Base-by-base conservation (phyloP, 2,888 invertebrate genomes). In the Aleiodes testaceus region DNA sequence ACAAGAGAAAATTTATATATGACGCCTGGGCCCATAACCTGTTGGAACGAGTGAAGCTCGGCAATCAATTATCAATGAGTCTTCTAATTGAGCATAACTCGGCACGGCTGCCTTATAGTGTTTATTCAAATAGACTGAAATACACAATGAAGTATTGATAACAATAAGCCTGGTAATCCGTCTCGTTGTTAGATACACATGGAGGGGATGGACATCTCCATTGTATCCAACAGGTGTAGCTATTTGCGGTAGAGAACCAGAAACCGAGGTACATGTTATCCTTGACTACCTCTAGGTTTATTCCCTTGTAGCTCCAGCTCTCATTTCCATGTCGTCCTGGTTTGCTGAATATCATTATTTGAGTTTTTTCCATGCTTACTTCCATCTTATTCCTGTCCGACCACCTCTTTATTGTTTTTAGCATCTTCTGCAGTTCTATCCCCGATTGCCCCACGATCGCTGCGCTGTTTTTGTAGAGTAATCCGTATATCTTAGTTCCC, bases 351-450 rank as follows among this genome's bases (percentile, higher is more conserved):
- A 47, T 0, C 47, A 47, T 47, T 16, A 47, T 16, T 14, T 47
- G 2, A 3, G 47, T 14, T 47, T 47, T 47, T 47, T 47, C 16
- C 0, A 7, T 47, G 14, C 16, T 47, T 0, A 47, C 47, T 2
- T n/a, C 14, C 47, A 47, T 47, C 7, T 16, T n/a, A 3, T 53
- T 74, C 4, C 64, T 59, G 5, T 71, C 47, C 12, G 65, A 9
- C 18, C 63, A 73, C 65, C 7, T 47, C 0, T 47, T 4, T 2
- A 47, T 5, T 3, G 16, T 14, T 1, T 16, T 16, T 1, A 14
- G 12, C 45, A 7, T 47, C 16, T 47, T 16, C 14, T 5, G 0
- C 16, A 12, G 16, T 3, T 47, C 47, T 6, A 14, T 11, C 2
- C 4, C 47, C 3, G n/a, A 1, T 3, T 47, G 14, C 1, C 14